Base-by-base conservation (phyloP, 2,888 invertebrate species). In the Athrips mouffetella region DNA sequence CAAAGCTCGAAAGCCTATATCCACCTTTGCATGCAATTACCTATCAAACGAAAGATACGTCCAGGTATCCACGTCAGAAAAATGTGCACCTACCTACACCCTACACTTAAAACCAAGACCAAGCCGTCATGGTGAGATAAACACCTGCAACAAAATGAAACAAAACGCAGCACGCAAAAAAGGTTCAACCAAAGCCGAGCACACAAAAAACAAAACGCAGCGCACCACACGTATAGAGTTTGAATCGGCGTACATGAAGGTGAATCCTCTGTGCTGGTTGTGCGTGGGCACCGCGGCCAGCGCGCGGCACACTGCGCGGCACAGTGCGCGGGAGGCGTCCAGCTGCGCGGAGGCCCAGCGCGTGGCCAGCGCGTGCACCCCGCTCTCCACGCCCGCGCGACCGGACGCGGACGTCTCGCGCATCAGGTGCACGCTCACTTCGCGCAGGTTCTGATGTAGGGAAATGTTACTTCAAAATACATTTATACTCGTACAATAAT, bases 331-430 rank as follows among this genome's bases (percentile, higher is more conserved):
- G 0, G 95, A 92, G 45, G 94, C 91, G 82, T 96, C 96, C 52
- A 95, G 83, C 80, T 96, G 95, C 10, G 95, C 93, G 30, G 93
- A 91, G 1, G 94, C 94, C 79, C 95, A 94, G 64, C 95, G 92
- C 25, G 95, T 94, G 31, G 93, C 94, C 58, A 94, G 93, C 5
- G 94, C 93, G 80, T 96, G 95, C 40, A 95, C 94, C 48, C 83
- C 76, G 61, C 77, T 70, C 67, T 79, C 78, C 49, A 63, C 72
- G 46, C 75, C 72, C 90, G 10, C 93, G 91, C 25, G 92, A 92
- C 59, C 92, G 91, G 10, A 91, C 91, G 69, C 93, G 2, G 59
- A 54, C 65, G 93, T 92, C 66, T 70, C 73, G 27, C 80, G 94
- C 63, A 96, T 89, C 56, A 96, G 84, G 80, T 96, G 95, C 79